Evolutionary conservation across 1,140 invertebrate genomes (phyloP).

Genomic region (Drosophila virilis): DNA sequence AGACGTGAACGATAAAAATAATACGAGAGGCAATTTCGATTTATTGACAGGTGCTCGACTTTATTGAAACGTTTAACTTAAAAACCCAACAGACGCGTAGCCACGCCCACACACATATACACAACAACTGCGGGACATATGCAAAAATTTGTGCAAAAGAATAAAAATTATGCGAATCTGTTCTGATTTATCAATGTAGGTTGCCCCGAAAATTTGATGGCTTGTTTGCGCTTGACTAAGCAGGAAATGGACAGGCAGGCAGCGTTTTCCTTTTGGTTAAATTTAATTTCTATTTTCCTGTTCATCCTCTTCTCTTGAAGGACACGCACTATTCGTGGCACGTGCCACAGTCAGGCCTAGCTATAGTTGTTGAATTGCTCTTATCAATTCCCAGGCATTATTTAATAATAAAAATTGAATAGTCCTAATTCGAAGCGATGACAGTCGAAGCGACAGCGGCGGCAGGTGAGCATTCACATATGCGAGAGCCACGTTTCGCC

Average conservation of each 20-base stretch:
- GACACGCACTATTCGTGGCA: constrained; percentile 72
- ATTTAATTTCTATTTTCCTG: constrained; percentile 69
- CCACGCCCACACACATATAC: background rate
- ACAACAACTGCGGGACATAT: constrained; percentile 44
- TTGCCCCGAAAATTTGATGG: constrained; percentile 32
- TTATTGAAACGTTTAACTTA: constrained; percentile 82
- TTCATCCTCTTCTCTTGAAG: constrained; percentile 36
- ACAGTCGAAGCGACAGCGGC: constrained; percentile 34
- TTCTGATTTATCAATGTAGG: constrained; percentile 68
- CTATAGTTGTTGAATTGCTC: constrained; percentile 31
- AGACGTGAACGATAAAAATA: constrained; percentile 81
- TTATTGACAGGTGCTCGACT: constrained; percentile 83
- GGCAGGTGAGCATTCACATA: constrained; percentile 29
- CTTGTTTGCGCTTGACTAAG: constrained; percentile 15
- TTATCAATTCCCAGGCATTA: constrained; percentile 62
- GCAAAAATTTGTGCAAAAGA: constrained; percentile 77
- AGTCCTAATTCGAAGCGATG: constrained; percentile 70
- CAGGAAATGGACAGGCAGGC: constrained; percentile 41
- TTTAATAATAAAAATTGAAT: constrained; percentile 83
- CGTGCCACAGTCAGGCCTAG: constrained; percentile 44
- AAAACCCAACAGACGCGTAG: constrained; percentile 49
- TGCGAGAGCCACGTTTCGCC: constrained; percentile 54
- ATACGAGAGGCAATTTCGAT: constrained; percentile 82
- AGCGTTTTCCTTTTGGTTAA: constrained; percentile 37
- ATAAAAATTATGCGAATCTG: constrained; percentile 76